These are phyloP conservation scores for Papio anubis DNA, from an alignment of 2,113 vertebrate species.

Conservation along the genomic window DNA sequence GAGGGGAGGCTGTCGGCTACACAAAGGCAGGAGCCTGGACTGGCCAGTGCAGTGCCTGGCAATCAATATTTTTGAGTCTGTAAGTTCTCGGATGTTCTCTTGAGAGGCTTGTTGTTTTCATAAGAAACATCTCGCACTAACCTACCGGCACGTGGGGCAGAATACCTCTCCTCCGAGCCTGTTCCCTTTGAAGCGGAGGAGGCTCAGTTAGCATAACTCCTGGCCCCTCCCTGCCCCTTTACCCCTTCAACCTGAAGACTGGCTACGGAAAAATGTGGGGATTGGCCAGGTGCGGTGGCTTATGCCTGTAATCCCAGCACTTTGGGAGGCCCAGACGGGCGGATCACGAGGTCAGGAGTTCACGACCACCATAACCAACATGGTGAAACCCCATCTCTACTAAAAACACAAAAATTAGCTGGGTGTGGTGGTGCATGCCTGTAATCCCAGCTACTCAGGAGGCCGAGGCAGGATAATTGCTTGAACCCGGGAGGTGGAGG, in stretches of 20 bases:
- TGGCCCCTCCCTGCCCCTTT: rapidly evolving
- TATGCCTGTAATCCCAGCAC: too few relatives aligned
- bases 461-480: too few relatives aligned
- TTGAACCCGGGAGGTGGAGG: too few relatives aligned
- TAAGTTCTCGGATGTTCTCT: background rate
- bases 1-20: background rate
- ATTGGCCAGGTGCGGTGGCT: too few relatives aligned
- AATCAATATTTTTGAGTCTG: background rate
- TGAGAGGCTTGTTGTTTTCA: background rate
- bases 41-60: background rate
- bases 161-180: rapidly evolving
- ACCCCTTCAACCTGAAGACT: rapidly evolving
- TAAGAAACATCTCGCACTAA: rapidly evolving
- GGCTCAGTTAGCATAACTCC: rapidly evolving
- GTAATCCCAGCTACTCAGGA: too few relatives aligned
- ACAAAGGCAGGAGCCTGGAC: background rate
- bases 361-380: too few relatives aligned
- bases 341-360: too few relatives aligned
- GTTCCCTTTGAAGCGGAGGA: background rate
- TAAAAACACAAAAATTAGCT: too few relatives aligned
- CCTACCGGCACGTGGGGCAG: too few relatives aligned
- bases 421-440: too few relatives aligned
- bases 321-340: too few relatives aligned
- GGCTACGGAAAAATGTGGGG: background rate
- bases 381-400: too few relatives aligned